These are phyloP conservation scores for Peromyscus polionotus DNA, from an alignment of 2,113 vertebrate species.

Conservation along the genomic window DNA sequence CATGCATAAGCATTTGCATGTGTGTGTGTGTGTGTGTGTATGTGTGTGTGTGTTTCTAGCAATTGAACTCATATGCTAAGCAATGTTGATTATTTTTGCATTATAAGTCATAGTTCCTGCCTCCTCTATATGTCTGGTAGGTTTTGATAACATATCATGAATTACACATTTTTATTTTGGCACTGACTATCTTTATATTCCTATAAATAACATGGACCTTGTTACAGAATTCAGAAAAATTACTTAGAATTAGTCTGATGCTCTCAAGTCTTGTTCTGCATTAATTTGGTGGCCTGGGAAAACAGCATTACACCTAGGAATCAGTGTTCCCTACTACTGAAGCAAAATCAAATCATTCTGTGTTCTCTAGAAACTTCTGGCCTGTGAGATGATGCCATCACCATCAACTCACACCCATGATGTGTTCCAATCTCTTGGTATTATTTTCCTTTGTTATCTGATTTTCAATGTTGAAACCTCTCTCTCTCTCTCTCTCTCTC, in stretches of 20 bases:
- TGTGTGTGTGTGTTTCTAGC: not conserved
- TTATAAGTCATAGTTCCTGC: not conserved
- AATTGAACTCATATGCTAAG: not conserved
- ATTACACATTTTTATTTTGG: slow-evolving; percentile 5
- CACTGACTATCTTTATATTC: not conserved
- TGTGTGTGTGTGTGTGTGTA: not conserved
- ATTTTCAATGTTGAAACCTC: not conserved
- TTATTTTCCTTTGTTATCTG: not conserved
- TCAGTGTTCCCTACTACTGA: not conserved
- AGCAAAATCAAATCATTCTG: not conserved
- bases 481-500: too few relatives aligned
- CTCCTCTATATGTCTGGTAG: not conserved
- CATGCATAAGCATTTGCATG: not conserved
- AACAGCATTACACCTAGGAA: not conserved
- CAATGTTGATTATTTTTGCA: not conserved
- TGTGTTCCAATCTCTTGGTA: not conserved
- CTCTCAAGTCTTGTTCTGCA: not conserved
- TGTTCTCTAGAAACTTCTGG: not conserved
- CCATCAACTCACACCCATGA: not conserved
- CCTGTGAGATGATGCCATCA: not conserved
- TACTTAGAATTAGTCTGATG: not conserved
- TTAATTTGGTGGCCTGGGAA: not conserved
- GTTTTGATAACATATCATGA: not conserved
- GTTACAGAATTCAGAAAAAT: not conserved
- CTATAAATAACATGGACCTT: not conserved